Percentiles rank a stretch among this genome's conserved stretches.
phyloP scores from a whole-genome alignment of 2,888 invertebrate species.

The Microctonus hyperodae region DNA sequence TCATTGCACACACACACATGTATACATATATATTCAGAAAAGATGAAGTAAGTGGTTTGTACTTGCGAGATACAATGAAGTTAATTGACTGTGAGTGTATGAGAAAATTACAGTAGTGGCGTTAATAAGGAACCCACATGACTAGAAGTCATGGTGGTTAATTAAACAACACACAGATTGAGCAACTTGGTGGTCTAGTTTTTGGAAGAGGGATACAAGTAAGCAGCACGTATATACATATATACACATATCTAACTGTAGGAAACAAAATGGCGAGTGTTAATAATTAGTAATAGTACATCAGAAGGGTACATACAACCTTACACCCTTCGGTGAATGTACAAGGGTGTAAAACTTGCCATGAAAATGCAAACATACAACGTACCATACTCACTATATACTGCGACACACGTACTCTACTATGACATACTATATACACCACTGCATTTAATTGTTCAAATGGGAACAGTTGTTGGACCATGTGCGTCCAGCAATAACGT shows the following conservation, averaged over 20 bases:
- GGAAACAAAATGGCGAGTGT: slow-evolving; percentile 20
- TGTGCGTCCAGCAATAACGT: background rate
- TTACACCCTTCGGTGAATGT: too few species aligned
- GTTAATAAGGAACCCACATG: slow-evolving; percentile 24
- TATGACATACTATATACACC: background rate
- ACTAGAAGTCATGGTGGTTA: slow-evolving; percentile 25
- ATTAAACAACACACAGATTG: slow-evolving; percentile 27
- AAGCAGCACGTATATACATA: too few species aligned
- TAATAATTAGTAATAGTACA: too few species aligned
- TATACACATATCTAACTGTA: too few species aligned
- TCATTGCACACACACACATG: too few species aligned
- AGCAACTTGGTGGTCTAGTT: slow-evolving; percentile 41
- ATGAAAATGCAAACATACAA: too few species aligned
- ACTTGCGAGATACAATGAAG: slow-evolving; percentile 12
- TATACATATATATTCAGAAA: background rate
- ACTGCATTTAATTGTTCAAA: too few species aligned
- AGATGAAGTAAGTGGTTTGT: slow-evolving; percentile 4
- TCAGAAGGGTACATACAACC: too few species aligned
- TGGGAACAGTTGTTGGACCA: background rate
- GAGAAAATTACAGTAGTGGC: slow-evolving; percentile 27
- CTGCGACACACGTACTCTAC: background rate
- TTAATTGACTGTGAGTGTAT: slow-evolving; percentile 29
- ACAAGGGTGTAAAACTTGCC: too few species aligned
- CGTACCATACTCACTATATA: too few species aligned
- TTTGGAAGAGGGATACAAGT: slow-evolving; percentile 17